Percentiles rank a stretch among this genome's conserved stretches.
phyloP scores from a whole-genome alignment of 2,113 vertebrate genomes.

The Colaptes auratus region DNA sequence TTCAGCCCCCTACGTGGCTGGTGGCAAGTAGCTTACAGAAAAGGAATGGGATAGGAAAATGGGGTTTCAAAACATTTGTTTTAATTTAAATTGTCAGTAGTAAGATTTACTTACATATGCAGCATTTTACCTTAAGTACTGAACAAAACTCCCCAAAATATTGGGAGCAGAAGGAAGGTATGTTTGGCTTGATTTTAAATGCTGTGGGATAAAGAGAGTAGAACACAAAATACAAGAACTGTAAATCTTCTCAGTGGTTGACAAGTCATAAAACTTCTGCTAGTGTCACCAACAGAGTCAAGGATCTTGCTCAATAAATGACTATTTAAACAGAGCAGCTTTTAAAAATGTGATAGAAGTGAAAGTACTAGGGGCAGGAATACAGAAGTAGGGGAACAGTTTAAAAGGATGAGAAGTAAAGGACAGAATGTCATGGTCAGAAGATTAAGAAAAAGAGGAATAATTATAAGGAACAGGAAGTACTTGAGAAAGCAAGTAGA shows the following conservation, averaged over 20 bases:
- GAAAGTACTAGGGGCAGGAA: not conserved
- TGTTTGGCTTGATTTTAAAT: not conserved
- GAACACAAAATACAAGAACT: not conserved
- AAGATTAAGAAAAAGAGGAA: not conserved
- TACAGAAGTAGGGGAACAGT: not conserved
- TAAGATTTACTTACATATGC: not conserved
- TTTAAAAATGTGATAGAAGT: not conserved
- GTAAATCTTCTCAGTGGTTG: not conserved
- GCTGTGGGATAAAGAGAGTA: not conserved
- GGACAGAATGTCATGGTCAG: not conserved
- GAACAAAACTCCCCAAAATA: not conserved
- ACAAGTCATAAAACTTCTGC: constrained; percentile 1
- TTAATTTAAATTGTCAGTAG: not conserved
- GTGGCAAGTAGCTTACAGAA: not conserved
- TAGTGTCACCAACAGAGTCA: not conserved
- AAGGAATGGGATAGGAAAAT: not conserved
- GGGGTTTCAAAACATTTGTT: too few relatives aligned
- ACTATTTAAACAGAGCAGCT: not conserved
- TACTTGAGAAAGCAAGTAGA: not conserved
- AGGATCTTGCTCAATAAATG: not conserved
- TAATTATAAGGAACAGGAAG: not conserved
- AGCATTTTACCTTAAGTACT: not conserved
- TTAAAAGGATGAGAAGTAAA: not conserved
- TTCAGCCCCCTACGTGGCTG: not conserved
- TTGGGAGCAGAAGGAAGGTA: not conserved